Percentiles rank a stretch among this genome's conserved stretches.
Conservation (phyloP, 2,113 vertebrate species). For the Ophthalmolycus amberensis region DNA sequence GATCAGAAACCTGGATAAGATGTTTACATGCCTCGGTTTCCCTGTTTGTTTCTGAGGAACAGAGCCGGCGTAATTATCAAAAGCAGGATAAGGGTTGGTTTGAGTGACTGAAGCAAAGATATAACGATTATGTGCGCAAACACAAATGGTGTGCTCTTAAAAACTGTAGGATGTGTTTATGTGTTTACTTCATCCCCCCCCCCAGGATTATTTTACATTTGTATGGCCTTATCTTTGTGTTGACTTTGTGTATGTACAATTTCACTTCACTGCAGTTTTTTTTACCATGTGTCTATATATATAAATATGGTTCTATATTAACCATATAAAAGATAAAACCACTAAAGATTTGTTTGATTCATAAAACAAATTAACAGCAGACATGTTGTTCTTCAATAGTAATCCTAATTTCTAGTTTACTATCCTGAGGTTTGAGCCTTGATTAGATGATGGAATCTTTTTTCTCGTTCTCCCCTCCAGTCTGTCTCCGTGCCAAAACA, state of each 20-base stretch:
- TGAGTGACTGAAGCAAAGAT: neutral
- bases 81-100: neutral
- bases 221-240: neutral
- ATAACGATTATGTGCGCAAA: neutral
- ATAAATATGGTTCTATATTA: neutral
- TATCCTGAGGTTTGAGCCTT: constrained; percentile 18
- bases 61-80: neutral
- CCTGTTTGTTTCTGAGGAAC: neutral
- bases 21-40: neutral
- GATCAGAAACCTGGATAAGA: constrained; percentile 6
- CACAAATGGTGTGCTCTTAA: neutral
- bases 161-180: neutral
- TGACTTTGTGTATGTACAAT: neutral
- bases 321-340: neutral
- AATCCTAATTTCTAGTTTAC: constrained; percentile 9
- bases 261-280: neutral
- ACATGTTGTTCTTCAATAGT: neutral
- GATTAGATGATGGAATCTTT: constrained; percentile 43
- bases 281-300: neutral
- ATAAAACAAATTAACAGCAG: neutral
- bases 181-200: neutral
- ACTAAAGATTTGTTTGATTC: neutral
- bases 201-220: neutral
- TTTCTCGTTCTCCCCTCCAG: neutral
- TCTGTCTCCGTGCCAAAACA: constrained; percentile 42